Evolutionary conservation across 2,797 vertebrate species (phyloP).

Genomic region (Siniperca scherzeri): DNA sequence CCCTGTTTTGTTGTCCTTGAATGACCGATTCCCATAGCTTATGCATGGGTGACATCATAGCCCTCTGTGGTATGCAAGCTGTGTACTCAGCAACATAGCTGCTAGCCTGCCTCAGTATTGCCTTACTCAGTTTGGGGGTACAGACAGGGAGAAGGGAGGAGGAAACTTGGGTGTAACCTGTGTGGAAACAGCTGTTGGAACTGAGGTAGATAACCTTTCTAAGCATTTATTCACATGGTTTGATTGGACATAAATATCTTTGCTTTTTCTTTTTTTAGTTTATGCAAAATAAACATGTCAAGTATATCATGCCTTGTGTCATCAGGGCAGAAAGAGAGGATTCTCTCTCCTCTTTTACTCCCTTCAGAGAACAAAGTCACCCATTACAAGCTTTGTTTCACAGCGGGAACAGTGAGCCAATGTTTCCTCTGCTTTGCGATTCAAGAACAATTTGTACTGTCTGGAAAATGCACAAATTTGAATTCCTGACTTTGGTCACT

Average conservation of each 20-base stretch:
- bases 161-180: constrained; percentile 42
- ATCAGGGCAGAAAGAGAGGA: constrained; percentile 29
- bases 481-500: constrained; percentile 79
- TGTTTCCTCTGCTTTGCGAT: constrained; percentile 66
- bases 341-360: constrained; percentile 38
- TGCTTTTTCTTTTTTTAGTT: constrained; percentile 11
- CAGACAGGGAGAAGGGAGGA: constrained; percentile 3
- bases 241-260: constrained; percentile 38
- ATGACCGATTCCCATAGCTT: constrained; percentile 74
- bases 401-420: constrained; percentile 58
- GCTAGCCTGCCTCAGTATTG: constrained; percentile 14
- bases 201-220: constrained; percentile 29
- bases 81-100: constrained; percentile 59
- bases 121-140: constrained; percentile 40
- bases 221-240: constrained; percentile 16
- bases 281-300: constrained; percentile 7
- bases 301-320: constrained; percentile 8
- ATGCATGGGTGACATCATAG: constrained; percentile 76
- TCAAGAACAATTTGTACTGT: constrained; percentile 80
- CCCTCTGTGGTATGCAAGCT: constrained; percentile 62
- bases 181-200: constrained; percentile 60
- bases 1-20: constrained; percentile 75
- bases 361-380: constrained; percentile 58
- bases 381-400: constrained; percentile 52
- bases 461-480: constrained; percentile 72